Conservation (phyloP, 2,888 invertebrate genomes). For the Tenthredo distinguenda region DNA sequence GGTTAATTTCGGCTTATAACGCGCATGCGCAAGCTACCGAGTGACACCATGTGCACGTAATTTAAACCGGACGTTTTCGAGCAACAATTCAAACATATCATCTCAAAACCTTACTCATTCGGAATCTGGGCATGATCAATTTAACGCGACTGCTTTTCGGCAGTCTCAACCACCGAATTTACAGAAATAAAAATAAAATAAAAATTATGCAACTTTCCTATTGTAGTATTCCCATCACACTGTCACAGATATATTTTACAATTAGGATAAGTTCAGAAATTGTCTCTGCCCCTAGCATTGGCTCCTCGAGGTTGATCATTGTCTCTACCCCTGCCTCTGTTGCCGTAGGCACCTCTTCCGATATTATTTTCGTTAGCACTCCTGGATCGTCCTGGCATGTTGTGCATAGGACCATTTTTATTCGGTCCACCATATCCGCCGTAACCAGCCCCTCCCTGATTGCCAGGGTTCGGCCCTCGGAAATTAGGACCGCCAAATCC, state of each 20-base stretch:
- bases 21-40: too few relatives aligned
- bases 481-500: conserved; percentile 70
- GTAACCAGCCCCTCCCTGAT: conserved; percentile 57
- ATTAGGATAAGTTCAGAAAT: conserved; percentile 64
- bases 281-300: conserved; percentile 68
- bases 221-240: conserved; percentile 15
- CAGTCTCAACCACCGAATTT: too few relatives aligned
- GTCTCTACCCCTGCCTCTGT: conserved; percentile 70
- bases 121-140: too few relatives aligned
- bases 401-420: conserved; percentile 65
- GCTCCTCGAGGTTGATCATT: conserved; percentile 64
- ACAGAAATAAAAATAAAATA: too few relatives aligned
- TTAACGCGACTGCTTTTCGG: too few relatives aligned
- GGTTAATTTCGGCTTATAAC: too few relatives aligned
- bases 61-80: too few relatives aligned
- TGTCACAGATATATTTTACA: conserved; percentile 45
- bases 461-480: conserved; percentile 67
- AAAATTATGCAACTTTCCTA: too few relatives aligned
- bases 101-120: too few relatives aligned
- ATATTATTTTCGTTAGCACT: conserved; percentile 66
- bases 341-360: conserved; percentile 66
- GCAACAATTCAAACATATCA: too few relatives aligned
- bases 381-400: conserved; percentile 66
- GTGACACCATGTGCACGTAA: too few relatives aligned
- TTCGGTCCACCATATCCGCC: conserved; percentile 60